These are phyloP conservation scores for Grapholita molesta DNA, from an alignment of 1,140 invertebrate species.

Conservation along the genomic window DNA sequence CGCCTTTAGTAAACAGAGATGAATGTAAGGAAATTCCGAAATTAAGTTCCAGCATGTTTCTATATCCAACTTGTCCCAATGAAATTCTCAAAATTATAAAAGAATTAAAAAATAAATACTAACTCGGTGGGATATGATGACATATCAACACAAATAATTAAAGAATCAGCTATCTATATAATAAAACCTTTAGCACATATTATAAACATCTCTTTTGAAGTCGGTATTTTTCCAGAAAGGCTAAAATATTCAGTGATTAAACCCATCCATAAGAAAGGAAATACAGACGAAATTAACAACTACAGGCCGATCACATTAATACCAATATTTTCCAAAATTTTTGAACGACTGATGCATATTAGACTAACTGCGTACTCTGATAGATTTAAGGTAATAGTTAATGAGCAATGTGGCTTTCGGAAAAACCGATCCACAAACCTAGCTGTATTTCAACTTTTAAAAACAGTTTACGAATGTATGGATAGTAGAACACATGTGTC, in stretches of 20 bases:
- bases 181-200: background rate
- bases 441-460: background rate
- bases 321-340: slow-evolving; percentile 1
- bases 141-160: background rate
- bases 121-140: background rate
- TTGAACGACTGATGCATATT: background rate
- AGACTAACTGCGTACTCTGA: background rate
- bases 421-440: background rate
- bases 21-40: background rate
- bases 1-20: background rate
- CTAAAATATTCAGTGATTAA: background rate
- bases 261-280: background rate
- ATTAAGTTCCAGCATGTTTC: background rate
- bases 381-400: background rate
- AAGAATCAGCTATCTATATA: background rate
- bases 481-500: background rate
- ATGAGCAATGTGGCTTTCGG: background rate
- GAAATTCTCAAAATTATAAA: background rate
- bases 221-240: background rate
- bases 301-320: background rate
- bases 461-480: background rate
- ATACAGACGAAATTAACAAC: background rate
- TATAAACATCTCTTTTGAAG: background rate
- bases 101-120: background rate
- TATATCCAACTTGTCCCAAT: background rate